Base-by-base conservation (phyloP, 2,113 vertebrate genomes). In the Amphiprion ocellaris region DNA sequence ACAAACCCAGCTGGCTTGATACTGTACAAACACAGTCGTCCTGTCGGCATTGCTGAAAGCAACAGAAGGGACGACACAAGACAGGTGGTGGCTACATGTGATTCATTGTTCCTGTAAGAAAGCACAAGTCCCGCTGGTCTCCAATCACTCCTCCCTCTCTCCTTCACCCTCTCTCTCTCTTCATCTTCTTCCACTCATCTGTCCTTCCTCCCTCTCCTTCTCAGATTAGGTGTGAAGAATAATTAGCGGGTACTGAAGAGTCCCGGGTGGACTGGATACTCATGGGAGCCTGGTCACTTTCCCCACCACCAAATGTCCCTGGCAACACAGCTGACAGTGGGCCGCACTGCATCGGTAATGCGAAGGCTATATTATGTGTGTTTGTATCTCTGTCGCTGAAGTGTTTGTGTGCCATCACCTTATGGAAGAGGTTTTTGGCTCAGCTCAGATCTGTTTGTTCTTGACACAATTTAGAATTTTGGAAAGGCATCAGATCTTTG, bases 221-320 rank as follows among this genome's bases (percentile, higher is more conserved):
- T 92, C 92, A 83, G 87, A 90, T 92, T 88, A 94, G 87, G 91
- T 92, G 92, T 87, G 89, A 93, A 89, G 92, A 94, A 93, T 93
- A 92, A 93, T 93, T 94, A 92, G 85, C 89, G 69, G 67, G 84
- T 89, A 69, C 90, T 88, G 84, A 89, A 82, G 79, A 87, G 79
- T 62, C 65, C 74, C 74, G 77, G 67, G 86, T 87, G 90, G 84
- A 91, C 87, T n/a, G 74, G 74, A 82, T 83, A 77, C 82, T 87
- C 84, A 80, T 62, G 87, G 82, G 88, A 85, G 82, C 49, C 75
- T 79, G 90, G 90, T 90, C 90, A 90, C 77, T 92, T 83, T 89
- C 83, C 74, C 69, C 83, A 69, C 33, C 87, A 91, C 89, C 91
- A 90, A 92, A 91, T 94, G 91, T 93, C 90, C 86, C 86, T 93